phyloP scores from a whole-genome alignment of 2,113 vertebrate species.

The Perccottus glenii region DNA sequence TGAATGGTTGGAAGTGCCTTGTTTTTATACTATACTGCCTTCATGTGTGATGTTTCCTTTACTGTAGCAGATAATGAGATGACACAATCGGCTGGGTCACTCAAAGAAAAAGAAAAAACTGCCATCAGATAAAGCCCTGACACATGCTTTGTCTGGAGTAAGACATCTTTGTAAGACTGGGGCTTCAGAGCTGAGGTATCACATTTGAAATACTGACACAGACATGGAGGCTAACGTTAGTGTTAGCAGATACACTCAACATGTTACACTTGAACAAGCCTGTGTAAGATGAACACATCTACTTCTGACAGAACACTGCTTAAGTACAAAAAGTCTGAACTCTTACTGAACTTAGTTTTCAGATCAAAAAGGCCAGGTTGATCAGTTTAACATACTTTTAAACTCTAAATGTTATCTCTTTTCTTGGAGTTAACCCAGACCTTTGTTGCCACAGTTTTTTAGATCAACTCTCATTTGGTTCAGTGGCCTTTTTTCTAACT shows the following conservation, averaged over 20 bases:
- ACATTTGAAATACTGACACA: background rate
- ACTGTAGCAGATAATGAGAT: background rate
- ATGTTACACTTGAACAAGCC: slow-evolving; percentile 1
- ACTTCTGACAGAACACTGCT: background rate
- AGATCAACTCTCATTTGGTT: no score
- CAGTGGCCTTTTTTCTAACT: no score
- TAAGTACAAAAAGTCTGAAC: background rate
- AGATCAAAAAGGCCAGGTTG: no score
- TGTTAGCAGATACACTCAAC: background rate
- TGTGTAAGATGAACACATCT: background rate
- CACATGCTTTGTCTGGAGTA: background rate
- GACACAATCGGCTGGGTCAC: no score
- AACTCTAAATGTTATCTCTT: no score
- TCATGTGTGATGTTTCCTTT: no score
- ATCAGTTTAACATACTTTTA: no score
- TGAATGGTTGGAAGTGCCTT: no score
- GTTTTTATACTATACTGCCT: no score
- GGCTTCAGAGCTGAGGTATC: background rate
- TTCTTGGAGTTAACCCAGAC: no score
- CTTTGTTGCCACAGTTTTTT: no score
- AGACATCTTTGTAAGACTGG: background rate
- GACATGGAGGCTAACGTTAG: background rate
- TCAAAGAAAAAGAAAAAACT: background rate
- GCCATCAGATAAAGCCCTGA: background rate
- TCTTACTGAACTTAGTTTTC: background rate